Percentiles rank a stretch among this genome's conserved stretches.
Conservation (phyloP, 2,888 invertebrate species). For the Lutraria lutraria region DNA sequence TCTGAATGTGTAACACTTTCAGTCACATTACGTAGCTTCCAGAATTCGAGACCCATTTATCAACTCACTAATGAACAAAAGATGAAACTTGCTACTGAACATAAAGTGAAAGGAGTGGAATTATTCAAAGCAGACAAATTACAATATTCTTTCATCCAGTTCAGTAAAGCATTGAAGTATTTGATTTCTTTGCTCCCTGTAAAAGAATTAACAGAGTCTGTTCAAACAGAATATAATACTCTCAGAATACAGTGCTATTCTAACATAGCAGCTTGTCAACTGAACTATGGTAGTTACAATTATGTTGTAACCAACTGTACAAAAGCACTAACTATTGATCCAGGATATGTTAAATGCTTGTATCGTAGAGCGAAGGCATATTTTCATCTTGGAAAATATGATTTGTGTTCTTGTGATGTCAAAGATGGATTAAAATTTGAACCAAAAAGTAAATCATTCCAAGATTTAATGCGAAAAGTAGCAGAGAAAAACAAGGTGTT, state of each 20-base stretch:
- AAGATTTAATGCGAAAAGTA: slow-evolving; percentile 1
- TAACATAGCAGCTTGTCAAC: slow-evolving; percentile 94
- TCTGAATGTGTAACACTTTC: neutral
- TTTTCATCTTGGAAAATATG: slow-evolving; percentile 84
- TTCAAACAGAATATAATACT: slow-evolving; percentile 58
- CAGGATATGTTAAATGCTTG: slow-evolving; percentile 88
- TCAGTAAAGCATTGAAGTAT: slow-evolving; percentile 92
- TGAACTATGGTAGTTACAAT: slow-evolving; percentile 90
- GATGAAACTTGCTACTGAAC: slow-evolving; percentile 66
- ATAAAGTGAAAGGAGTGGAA: slow-evolving; percentile 88
- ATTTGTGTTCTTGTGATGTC: slow-evolving; percentile 88
- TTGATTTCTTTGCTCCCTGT: slow-evolving; percentile 88
- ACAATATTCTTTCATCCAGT: slow-evolving; percentile 91
- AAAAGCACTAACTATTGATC: slow-evolving; percentile 87
- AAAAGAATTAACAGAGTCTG: slow-evolving; percentile 38
- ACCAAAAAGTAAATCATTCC: slow-evolving; percentile 88
- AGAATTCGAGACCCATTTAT: slow-evolving; percentile 59
- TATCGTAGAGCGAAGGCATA: slow-evolving; percentile 88
- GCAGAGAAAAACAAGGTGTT: neutral
- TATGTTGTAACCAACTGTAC: slow-evolving; percentile 90
- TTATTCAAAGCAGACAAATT: slow-evolving; percentile 90
- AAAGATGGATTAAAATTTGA: slow-evolving; percentile 90
- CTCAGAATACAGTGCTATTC: slow-evolving; percentile 89
- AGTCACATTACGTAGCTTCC: slow-evolving; percentile 32
- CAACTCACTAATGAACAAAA: slow-evolving; percentile 68